phyloP scores from a whole-genome alignment of 2,888 invertebrate species.

The Erebia aethiops region DNA sequence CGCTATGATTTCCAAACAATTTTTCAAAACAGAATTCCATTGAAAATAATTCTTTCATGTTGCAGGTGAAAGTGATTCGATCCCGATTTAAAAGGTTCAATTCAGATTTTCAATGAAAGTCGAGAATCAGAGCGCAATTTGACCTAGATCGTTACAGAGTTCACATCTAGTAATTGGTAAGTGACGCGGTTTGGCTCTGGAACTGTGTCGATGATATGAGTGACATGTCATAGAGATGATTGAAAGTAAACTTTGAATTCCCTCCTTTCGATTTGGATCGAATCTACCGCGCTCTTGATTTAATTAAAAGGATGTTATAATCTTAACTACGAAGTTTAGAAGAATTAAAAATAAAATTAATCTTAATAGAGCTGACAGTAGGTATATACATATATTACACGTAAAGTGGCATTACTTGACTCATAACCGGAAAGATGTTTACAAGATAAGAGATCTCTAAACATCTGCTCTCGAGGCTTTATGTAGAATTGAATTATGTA shows the following conservation, averaged over 20 bases:
- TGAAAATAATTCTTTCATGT: slow-evolving; percentile 3
- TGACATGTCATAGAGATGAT: slow-evolving; percentile 18
- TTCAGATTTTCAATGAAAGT: slow-evolving; percentile 36
- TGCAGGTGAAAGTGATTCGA: slow-evolving; percentile 22
- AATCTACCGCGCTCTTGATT: too few relatives aligned
- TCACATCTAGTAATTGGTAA: slow-evolving; percentile 31
- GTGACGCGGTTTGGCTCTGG: slow-evolving; percentile 26
- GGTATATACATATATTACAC: background rate
- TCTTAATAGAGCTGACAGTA: background rate
- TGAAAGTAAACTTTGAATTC: background rate
- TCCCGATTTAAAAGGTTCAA: slow-evolving; percentile 25
- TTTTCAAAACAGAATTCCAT: slow-evolving; percentile 15
- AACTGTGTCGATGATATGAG: slow-evolving; percentile 20
- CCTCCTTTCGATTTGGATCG: too few relatives aligned
- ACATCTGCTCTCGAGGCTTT: slow-evolving; percentile 7
- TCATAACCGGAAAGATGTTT: slow-evolving; percentile 25
- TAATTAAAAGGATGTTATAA: background rate
- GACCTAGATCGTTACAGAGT: slow-evolving; percentile 38
- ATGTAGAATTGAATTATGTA: background rate
- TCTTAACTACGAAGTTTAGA: background rate
- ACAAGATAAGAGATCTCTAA: slow-evolving; percentile 21
- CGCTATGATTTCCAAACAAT: background rate
- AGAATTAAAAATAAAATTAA: background rate
- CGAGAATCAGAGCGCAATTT: slow-evolving; percentile 29
- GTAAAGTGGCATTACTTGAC: slow-evolving; percentile 19